Conservation (phyloP, 2,113 vertebrate genomes). For the Castor canadensis region DNA sequence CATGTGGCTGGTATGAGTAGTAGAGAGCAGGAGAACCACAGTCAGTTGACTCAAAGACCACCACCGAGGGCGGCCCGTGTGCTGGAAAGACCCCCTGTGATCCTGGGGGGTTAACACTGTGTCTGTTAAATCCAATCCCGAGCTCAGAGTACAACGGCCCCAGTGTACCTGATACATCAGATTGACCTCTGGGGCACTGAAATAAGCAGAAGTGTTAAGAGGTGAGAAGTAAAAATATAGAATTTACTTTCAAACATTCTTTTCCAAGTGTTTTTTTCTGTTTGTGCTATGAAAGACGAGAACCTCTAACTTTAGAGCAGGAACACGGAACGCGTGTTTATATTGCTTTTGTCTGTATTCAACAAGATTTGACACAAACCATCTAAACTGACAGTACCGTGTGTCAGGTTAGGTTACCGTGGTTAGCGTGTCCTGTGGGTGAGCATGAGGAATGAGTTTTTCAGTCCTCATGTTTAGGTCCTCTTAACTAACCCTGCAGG, state of each 20-base stretch:
- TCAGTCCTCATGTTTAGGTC: accelerated
- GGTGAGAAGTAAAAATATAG: not conserved
- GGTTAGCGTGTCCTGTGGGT: accelerated
- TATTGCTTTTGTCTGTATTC: not conserved
- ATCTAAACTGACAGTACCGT: not conserved
- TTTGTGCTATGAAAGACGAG: not conserved
- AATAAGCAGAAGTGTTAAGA: not conserved
- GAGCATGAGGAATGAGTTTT: too few species aligned
- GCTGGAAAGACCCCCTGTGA: too few species aligned
- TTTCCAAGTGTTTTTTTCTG: not conserved
- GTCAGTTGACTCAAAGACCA: too few species aligned
- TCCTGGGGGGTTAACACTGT: accelerated
- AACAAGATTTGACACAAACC: not conserved
- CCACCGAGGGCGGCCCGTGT: too few species aligned
- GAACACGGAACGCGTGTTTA: not conserved
- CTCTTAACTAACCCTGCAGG: not conserved
- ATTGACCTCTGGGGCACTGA: not conserved
- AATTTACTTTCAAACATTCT: not conserved
- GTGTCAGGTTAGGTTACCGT: not conserved
- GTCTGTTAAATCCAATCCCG: accelerated
- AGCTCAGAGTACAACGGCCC: accelerated
- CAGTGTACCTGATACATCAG: accelerated
- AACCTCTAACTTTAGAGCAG: not conserved
- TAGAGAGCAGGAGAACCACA: accelerated
- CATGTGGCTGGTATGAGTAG: accelerated